Base-by-base conservation (phyloP, 2,113 vertebrate genomes). In the Mastomys coucha region DNA sequence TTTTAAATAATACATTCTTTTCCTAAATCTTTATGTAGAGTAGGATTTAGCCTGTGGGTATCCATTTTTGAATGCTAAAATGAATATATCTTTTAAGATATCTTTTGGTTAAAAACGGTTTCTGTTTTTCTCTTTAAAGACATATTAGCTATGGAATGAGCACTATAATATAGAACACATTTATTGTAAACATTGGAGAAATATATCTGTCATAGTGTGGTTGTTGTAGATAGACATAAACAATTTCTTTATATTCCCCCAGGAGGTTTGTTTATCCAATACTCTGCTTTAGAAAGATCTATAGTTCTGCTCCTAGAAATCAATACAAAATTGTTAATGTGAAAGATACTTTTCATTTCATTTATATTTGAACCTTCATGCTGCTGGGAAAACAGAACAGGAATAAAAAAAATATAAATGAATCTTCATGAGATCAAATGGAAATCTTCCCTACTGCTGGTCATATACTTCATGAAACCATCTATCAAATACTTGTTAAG, bases 331-430 rank as follows among this genome's bases (percentile, higher is more conserved):
- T 42, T 42, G 81, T 97, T 94, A 95, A 93, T 80, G 92, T 98
- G 89, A 94, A 76, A 94, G 89, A 58, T 94, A 78, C 58, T 97
- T 97, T 96, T 97, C 94, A 91, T 85, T 87, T 91, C 78, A 96
- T 95, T 97, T 97, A 91, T 95, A 97, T 96, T 95, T 97, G 97
- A 97, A 73, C 82, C 96, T 96, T 70, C 0, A 93, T 78, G 19
- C 76, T 98, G 91, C 91, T 95, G 36, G 95, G 93, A 98, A 98
- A 98, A 98, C 87, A 97, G 96, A 97, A 16, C 12, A 95, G 69
- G 90, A 14, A 96, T 96, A 89, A 97, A 89, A 90, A 98, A 97
- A 97, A 42, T 97, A 96, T 96, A 96, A 97, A 96, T 96, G 92
- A 97, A 91, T 97, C 92, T 89, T 94, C 82, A 95, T 95, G 78